Evolutionary conservation across 2,888 invertebrate species (phyloP).

Genomic region (Griposia aprilina): DNA sequence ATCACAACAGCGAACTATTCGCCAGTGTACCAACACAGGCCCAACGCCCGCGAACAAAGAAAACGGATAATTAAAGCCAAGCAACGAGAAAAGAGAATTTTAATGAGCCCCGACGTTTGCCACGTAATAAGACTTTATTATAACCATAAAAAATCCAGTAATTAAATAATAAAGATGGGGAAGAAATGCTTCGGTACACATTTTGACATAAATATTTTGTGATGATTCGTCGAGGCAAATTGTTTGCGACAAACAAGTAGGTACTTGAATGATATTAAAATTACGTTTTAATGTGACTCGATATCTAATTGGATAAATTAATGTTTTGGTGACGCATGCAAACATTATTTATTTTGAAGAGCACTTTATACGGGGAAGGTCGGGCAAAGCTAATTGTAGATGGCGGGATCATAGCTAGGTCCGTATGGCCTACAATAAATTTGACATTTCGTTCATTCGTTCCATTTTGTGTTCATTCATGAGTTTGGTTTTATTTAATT

Average conservation of each 20-base stretch:
- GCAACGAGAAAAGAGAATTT: slow-evolving; percentile 88
- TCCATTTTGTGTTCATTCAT: no score
- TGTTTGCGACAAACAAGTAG: slow-evolving; percentile 18
- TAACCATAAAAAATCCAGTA: slow-evolving; percentile 81
- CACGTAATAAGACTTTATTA: slow-evolving; percentile 86
- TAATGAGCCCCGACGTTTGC: slow-evolving; percentile 87
- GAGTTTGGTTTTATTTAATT: no score
- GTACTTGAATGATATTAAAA: slow-evolving; percentile 24
- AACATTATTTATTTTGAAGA: neutral
- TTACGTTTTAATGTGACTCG: slow-evolving; percentile 16
- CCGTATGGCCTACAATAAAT: no score
- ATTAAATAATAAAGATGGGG: slow-evolving; percentile 77
- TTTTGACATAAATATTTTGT: slow-evolving; percentile 55
- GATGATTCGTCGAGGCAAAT: slow-evolving; percentile 33
- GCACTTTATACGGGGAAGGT: no score
- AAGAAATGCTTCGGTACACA: slow-evolving; percentile 56
- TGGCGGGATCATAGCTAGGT: no score
- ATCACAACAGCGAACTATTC: slow-evolving; percentile 77
- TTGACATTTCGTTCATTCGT: no score
- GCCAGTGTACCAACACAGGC: slow-evolving; percentile 78
- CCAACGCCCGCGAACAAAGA: slow-evolving; percentile 84
- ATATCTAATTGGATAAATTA: neutral
- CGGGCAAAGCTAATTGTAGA: no score
- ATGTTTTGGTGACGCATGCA: neutral
- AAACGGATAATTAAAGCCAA: slow-evolving; percentile 89